Evolutionary conservation across 2,113 vertebrate genomes (phyloP), one percentile per base, ranked within the genome.

Genomic region (Daboia siamensis): DNA sequence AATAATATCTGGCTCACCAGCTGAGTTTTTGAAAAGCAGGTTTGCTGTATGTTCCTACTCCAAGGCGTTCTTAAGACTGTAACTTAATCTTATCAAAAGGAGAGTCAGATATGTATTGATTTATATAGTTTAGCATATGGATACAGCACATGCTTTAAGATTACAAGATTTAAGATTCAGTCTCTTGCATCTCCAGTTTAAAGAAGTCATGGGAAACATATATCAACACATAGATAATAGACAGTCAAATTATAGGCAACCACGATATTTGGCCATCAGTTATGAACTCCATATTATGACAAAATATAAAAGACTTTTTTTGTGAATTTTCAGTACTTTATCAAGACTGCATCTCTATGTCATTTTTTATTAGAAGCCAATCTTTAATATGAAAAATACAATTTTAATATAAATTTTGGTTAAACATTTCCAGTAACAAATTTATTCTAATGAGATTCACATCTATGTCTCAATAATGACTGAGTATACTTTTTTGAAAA

Each of bases 391-490:
- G 24, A 90, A 46, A 56, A 64, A 29, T n/a, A 54, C 4, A 59
- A n/a, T 69, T 80, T 39, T 80, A 80, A 80, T 80, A 44, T 80
- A 21, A 80, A 80, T 39, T 33, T 80, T 80, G 15, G 3, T 21
- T 2, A 80, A 80, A 39, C 44, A 20, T 80, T 44, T 80, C 15
- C 15, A 74, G n/a, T 33, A 39, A 74, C n/a, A 86, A 86, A 90
- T 80, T 84, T 59, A 39, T 90, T 26, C 74, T 90, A 92, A 90
- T 92, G 46, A 90, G 29, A 86, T 92, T 86, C 90, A 55, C 55
- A 86, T 11, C 74, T 15, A 57, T 39, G 33, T 24, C 80, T 84
- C 15, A 13, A 12, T n/a, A 61, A 26, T 15, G 21, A 54, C 56
- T 20, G 10, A 46, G 20, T 64, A 64, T 64, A 55, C 21, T 48